Conservation (phyloP, 1,140 invertebrate genomes). For the Drusus annulatus region DNA sequence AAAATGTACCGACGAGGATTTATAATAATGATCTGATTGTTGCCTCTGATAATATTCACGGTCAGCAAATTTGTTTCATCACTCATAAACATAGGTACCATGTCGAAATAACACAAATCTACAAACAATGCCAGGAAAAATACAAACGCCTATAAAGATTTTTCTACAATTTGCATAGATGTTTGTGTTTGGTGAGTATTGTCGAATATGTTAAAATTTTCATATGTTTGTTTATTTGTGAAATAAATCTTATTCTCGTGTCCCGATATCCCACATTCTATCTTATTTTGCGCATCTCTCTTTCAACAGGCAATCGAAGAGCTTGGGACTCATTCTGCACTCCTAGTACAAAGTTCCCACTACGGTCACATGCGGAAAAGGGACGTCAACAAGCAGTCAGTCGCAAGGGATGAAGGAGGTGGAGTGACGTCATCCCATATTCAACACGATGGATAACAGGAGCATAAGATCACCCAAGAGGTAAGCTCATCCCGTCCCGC, state of each 20-base stretch:
- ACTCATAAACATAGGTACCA: not conserved
- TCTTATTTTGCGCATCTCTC: not conserved
- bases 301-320: slow-evolving; percentile 21
- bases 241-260: too few relatives aligned
- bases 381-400: slow-evolving; percentile 43
- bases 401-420: slow-evolving; percentile 56
- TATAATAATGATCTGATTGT: slow-evolving; percentile 18
- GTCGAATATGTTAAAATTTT: too few relatives aligned
- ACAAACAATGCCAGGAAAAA: too few relatives aligned
- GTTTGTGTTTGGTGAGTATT: too few relatives aligned
- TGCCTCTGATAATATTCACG: slow-evolving; percentile 32
- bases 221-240: too few relatives aligned
- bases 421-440: slow-evolving; percentile 52
- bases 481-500: slow-evolving; percentile 12
- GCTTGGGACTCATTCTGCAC: slow-evolving; percentile 32
- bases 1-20: not conserved
- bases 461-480: slow-evolving; percentile 47
- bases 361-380: slow-evolving; percentile 53
- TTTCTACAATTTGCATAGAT: too few relatives aligned
- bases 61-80: slow-evolving; percentile 5
- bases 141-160: too few relatives aligned
- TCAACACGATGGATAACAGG: slow-evolving; percentile 54
- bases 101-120: not conserved
- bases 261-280: too few relatives aligned
- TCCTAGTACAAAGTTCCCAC: slow-evolving; percentile 49